Conservation (phyloP, 2,113 vertebrate species). For the Anolis carolinensis region DNA sequence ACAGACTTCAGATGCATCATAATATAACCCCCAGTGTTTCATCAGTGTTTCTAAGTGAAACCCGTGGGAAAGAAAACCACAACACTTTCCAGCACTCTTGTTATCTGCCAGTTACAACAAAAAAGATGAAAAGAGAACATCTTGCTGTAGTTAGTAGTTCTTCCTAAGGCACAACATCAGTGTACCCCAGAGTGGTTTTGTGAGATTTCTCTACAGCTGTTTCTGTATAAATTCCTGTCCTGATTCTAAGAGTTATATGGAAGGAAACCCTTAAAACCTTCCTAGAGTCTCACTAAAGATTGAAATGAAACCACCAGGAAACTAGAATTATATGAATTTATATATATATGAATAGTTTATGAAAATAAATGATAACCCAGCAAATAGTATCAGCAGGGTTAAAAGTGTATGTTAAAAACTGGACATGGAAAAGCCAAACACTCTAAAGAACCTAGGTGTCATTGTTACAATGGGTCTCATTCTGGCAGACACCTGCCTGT, state of each 20-base stretch:
- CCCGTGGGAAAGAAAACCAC: background rate
- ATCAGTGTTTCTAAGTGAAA: background rate
- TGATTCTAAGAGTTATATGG: background rate
- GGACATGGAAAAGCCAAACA: too few species aligned
- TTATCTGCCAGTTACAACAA: background rate
- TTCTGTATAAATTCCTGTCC: background rate
- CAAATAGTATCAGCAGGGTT: too few species aligned
- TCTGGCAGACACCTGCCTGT: too few species aligned
- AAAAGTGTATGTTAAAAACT: too few species aligned
- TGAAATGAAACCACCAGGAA: background rate
- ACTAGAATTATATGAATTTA: background rate
- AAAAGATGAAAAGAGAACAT: background rate
- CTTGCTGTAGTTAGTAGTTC: background rate
- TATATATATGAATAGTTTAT: too few species aligned
- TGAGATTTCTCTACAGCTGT: background rate
- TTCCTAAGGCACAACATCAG: background rate
- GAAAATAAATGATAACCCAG: too few species aligned
- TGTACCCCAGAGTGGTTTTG: background rate
- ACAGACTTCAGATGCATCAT: background rate
- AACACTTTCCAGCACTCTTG: background rate
- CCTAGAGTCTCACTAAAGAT: background rate
- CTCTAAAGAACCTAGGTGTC: too few species aligned
- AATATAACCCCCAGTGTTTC: background rate
- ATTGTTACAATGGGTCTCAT: too few species aligned
- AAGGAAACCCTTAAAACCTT: background rate